Evolutionary conservation across 1,140 invertebrate species (phyloP).

Genomic region (Lanistes nyassanus): DNA sequence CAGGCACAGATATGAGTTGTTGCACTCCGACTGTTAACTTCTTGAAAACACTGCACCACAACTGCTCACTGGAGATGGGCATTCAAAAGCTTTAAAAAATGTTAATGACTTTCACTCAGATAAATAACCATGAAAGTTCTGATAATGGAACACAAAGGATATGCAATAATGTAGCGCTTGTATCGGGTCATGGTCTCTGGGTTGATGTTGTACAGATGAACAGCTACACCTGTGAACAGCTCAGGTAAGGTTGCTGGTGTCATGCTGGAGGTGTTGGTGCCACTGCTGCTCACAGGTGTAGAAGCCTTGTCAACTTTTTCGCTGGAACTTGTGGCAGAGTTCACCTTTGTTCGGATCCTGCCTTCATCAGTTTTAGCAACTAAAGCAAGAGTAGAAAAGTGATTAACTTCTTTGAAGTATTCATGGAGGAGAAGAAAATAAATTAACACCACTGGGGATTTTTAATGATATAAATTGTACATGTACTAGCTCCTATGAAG

Average conservation of each 20-base stretch:
- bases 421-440: background rate
- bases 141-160: slow-evolving; percentile 48
- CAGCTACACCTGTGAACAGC: slow-evolving; percentile 43
- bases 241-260: slow-evolving; percentile 21
- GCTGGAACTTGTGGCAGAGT: background rate
- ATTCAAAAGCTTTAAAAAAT: background rate
- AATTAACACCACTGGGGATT: too few species aligned
- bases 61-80: too few species aligned
- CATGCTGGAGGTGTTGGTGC: background rate
- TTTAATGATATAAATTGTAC: too few species aligned
- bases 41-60: background rate
- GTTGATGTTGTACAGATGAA: slow-evolving; percentile 49
- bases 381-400: background rate
- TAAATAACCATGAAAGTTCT: background rate
- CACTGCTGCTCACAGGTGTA: background rate
- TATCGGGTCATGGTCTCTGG: slow-evolving; percentile 45
- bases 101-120: background rate
- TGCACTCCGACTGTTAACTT: background rate
- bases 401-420: background rate
- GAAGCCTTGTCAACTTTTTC: background rate
- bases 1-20: too few species aligned
- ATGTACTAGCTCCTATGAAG: too few species aligned
- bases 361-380: background rate
- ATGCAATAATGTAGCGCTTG: slow-evolving; percentile 59
- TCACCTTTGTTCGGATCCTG: background rate